Base-by-base conservation (phyloP, 2,113 vertebrate species). In the Calypte anna region DNA sequence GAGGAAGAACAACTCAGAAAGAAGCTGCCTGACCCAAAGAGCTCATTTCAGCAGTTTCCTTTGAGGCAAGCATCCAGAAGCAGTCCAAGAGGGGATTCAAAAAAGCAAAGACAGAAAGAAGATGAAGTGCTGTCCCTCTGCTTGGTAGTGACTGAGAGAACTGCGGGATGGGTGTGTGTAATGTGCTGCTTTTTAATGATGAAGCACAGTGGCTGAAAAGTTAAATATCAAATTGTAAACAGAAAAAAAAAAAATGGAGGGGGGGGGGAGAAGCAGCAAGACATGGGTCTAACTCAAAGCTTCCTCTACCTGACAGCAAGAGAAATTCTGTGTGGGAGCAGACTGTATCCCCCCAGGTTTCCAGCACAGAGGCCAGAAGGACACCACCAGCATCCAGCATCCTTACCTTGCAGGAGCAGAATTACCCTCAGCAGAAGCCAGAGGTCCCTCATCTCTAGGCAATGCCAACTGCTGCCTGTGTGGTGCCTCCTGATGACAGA, bases 401-500 rank as follows among this genome's bases (percentile, higher is more conserved):
- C 62, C 19, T 9, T 22, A 23, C 51, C 36, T 10, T 27, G 61
- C 13, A 14, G 33, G 27, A 54, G 78, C 82, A 50, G 73, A 14
- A 31, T 64, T 59, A 15, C 3, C 6, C 9, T 4, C 12, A 0
- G 30, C 3, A 64, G 74, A 82, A 92, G 82, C 82, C 94, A 84
- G 92, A 66, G 78, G 74, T 90, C 89, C 58, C 86, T 9, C 38
- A 6, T 2, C 25, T 12, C 6, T 13, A 18, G 55, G 84, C 55
- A 16, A 14, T 20, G 75, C 33, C 1, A 4, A 15, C 30, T 0
- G 48, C 48, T 22, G 2, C 0, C 8, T 3, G 8, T 0, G 3
- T 1, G 5, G 10, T 7, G 5, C 14, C 0, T 21, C 4, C 57
- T 22, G 17, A n/a, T 7, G 36, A 68, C 59, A 13, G 27, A 44